Evolutionary conservation across 2,113 vertebrate species (phyloP).

Genomic region (Nothoprocta pentlandii): DNA sequence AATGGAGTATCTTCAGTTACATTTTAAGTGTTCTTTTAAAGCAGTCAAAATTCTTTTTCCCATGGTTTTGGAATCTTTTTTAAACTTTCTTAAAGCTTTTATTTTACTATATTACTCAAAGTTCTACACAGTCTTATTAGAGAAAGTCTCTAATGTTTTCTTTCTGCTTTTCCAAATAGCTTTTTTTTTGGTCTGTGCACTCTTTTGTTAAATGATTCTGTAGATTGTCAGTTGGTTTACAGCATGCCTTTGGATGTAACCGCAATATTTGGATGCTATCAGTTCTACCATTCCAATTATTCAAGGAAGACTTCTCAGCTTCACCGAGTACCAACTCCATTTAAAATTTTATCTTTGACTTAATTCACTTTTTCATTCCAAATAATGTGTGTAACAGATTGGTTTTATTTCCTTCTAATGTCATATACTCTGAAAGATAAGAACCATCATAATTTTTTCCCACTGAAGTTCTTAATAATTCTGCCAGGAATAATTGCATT

Average conservation of each 20-base stretch:
- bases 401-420: constrained; percentile 5
- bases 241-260: not conserved
- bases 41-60: not conserved
- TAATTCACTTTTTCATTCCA: not conserved
- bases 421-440: not conserved
- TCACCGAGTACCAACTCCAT: not conserved
- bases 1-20: not conserved
- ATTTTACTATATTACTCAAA: not conserved
- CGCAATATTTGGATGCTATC: not conserved
- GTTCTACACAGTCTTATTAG: not conserved
- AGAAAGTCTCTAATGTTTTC: not conserved
- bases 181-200: not conserved
- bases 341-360: constrained; percentile 23
- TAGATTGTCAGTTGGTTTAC: not conserved
- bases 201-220: not conserved
- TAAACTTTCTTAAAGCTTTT: not conserved
- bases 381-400: not conserved
- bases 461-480: not conserved
- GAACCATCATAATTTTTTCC: not conserved
- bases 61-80: not conserved
- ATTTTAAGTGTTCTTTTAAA: not conserved
- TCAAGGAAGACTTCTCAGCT: constrained; percentile 10
- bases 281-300: not conserved
- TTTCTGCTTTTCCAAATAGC: not conserved
- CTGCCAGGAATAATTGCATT: not conserved